These are phyloP conservation scores for Drosophila kanapiae DNA, from an alignment of 1,140 invertebrate species.

Conservation along the genomic window DNA sequence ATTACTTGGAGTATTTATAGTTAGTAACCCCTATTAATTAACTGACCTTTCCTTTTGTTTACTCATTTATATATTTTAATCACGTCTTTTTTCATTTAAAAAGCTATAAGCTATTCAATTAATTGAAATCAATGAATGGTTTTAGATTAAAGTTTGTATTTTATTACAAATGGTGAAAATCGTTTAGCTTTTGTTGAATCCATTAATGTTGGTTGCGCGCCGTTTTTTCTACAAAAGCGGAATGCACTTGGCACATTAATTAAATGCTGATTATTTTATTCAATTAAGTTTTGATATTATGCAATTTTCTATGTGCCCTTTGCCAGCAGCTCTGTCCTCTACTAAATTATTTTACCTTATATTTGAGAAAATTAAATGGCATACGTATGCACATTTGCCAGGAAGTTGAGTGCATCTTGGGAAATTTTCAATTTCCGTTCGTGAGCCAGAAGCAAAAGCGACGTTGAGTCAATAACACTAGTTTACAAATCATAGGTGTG, in stretches of 20 bases:
- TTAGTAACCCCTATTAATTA: neutral
- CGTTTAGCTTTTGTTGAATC: neutral
- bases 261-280: neutral
- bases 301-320: neutral
- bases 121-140: neutral
- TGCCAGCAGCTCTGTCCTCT: neutral
- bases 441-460: slow-evolving; percentile 30
- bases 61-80: neutral
- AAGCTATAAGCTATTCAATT: neutral
- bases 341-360: slow-evolving; percentile 16
- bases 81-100: neutral
- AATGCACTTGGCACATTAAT: neutral
- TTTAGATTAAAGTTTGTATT: neutral
- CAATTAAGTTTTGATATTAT: neutral
- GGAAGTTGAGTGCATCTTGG: slow-evolving; percentile 42
- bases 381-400: slow-evolving; percentile 40
- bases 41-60: neutral
- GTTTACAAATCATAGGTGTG: neutral
- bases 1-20: neutral
- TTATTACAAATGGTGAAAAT: neutral
- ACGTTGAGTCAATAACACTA: slow-evolving; percentile 20
- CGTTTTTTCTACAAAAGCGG: neutral
- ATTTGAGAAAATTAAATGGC: slow-evolving; percentile 22
- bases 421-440: slow-evolving; percentile 47
- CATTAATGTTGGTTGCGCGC: no score